Conservation (phyloP, 2,113 vertebrate species). For the Mus spicilegus region DNA sequence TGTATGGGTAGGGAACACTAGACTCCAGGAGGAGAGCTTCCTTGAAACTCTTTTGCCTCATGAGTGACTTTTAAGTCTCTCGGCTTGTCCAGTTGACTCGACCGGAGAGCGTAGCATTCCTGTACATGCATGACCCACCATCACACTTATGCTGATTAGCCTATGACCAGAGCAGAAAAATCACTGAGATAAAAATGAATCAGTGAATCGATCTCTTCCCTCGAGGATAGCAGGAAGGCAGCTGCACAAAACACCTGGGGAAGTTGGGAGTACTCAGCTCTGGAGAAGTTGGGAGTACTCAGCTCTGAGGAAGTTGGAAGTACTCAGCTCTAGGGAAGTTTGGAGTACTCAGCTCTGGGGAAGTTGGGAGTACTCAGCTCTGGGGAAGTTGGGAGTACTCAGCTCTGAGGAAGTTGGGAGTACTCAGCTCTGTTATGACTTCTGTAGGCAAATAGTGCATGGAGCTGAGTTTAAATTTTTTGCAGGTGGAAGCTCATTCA, state of each 20-base stretch:
- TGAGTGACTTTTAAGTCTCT: too few species aligned
- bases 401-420: too few species aligned
- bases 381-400: background rate
- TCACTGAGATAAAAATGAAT: background rate
- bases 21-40: too few species aligned
- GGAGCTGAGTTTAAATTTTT: background rate
- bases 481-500: background rate
- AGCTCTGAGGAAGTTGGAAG: background rate
- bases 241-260: accelerated
- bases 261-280: too few species aligned
- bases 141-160: background rate
- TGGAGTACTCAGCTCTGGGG: background rate
- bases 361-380: too few species aligned
- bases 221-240: background rate
- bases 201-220: accelerated
- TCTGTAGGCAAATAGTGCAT: background rate
- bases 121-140: background rate
- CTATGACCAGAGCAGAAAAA: background rate
- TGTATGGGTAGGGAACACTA: too few species aligned
- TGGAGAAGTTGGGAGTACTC: background rate
- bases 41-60: too few species aligned
- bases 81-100: too few species aligned
- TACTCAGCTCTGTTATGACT: background rate
- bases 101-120: too few species aligned
- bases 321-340: too few species aligned